Base-by-base conservation (phyloP, 23 tunicate species). In the Styela clava region DNA sequence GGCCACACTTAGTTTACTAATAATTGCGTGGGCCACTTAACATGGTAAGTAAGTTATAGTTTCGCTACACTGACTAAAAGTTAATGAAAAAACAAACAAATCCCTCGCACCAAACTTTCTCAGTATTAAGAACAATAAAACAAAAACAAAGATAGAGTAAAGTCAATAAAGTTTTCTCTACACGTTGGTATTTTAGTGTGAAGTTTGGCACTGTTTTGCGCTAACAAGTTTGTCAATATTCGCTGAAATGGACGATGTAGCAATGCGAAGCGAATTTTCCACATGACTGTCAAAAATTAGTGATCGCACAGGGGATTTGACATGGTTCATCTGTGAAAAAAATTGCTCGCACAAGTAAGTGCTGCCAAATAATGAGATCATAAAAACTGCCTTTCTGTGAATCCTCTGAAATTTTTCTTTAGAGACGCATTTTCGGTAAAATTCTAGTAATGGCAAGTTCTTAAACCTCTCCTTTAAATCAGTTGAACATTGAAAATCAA, bases 261-360 rank as follows among this genome's bases (percentile, higher is more conserved):
- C n/a, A n/a, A n/a, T n/a, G n/a, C n/a, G n/a, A n/a, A n/a, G n/a
- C n/a, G n/a, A n/a, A n/a, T n/a, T n/a, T n/a, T n/a, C n/a, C n/a
- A n/a, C n/a, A n/a, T n/a, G n/a, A n/a, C n/a, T n/a, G n/a, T n/a
- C n/a, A n/a, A n/a, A n/a, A n/a, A 82, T 69, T 69, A 70, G 64
- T 82, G 62, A 82, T 72, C 79, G 73, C 31, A 83, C 86, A 26
- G 79, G 69, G 29, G 86, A 35, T 73, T 83, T 72, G 68, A 73
- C 81, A 72, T 79, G 72, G 44, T 56, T 73, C 79, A 83, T 83
- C 79, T 35, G 77, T 69, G 86, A 83, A 73, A 83, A 83, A 83
- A 83, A 68, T 83, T 83, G 86, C 79, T 83, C 86, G 81, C 81
- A 73, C 86, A 83, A 83, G 86, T 83, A 74, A 44, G 79, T 73